Conservation (phyloP, 1,140 invertebrate genomes). For the Dendroctonus valens region DNA sequence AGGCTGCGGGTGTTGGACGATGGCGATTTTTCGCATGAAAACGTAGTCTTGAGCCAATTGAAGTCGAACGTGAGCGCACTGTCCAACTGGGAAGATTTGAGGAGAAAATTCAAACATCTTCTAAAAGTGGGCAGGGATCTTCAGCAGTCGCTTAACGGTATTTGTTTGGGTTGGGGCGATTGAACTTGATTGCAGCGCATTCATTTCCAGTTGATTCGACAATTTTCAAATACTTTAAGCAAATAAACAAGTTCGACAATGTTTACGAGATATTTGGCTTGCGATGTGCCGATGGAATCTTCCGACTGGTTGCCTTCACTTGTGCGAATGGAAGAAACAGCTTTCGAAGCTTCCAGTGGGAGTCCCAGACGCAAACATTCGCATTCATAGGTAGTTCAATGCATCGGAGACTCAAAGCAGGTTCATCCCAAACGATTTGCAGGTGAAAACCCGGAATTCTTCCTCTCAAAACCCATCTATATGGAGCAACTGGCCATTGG, state of each 20-base stretch:
- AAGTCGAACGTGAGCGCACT: slow-evolving; percentile 39
- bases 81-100: slow-evolving; percentile 35
- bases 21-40: slow-evolving; percentile 38
- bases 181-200: background rate
- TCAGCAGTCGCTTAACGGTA: no score
- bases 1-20: slow-evolving; percentile 39
- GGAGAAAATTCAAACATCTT: slow-evolving; percentile 39
- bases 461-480: background rate
- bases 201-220: slow-evolving; percentile 39
- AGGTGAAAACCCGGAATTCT: slow-evolving; percentile 16
- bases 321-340: slow-evolving; percentile 4
- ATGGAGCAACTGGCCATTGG: slow-evolving; percentile 9
- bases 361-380: slow-evolving; percentile 7
- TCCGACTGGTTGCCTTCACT: slow-evolving; percentile 8
- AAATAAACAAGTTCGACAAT: slow-evolving; percentile 15
- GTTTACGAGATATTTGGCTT: slow-evolving; percentile 23
- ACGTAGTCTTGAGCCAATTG: slow-evolving; percentile 39
- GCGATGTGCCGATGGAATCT: slow-evolving; percentile 8
- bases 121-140: slow-evolving; percentile 26
- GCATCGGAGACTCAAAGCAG: background rate
- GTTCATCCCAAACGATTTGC: background rate
- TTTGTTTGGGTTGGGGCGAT: no score
- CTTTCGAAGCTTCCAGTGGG: slow-evolving; percentile 19
- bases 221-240: slow-evolving; percentile 42
- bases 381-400: background rate